A percentile compares a stretch with the other conserved stretches of the same genome.
phyloP scores from a whole-genome alignment of 2,797 vertebrate genomes.

The Anomalospiza imberbis region DNA sequence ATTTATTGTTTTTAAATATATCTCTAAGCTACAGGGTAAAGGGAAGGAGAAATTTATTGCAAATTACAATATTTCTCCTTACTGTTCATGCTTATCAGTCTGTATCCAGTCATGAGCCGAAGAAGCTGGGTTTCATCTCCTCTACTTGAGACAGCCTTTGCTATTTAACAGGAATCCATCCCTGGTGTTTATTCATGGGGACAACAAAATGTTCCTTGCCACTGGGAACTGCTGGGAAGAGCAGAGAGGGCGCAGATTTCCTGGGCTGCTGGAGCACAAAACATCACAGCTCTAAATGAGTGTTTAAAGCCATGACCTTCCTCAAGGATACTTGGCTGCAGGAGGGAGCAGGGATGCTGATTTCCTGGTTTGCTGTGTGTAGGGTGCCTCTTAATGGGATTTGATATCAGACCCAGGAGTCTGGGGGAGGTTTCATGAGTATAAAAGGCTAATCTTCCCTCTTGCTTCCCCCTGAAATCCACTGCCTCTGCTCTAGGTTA shows the following conservation, averaged over 20 bases:
- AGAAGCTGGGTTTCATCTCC: neutral
- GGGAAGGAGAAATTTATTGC: neutral
- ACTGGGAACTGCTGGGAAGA: neutral
- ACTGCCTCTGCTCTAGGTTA: neutral
- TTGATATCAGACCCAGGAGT: neutral
- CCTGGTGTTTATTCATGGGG: neutral
- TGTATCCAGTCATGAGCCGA: neutral
- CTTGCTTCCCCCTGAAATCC: neutral
- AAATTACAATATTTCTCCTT: neutral
- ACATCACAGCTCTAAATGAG: neutral
- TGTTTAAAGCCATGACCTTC: neutral
- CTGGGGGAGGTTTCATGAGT: neutral
- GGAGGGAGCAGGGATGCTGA: neutral
- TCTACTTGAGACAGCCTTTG: neutral
- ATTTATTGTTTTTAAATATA: constrained; percentile 16
- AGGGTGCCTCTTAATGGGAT: neutral
- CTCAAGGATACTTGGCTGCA: neutral
- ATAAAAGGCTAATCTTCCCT: neutral
- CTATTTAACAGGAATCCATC: neutral
- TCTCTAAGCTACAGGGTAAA: neutral
- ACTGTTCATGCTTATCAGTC: neutral
- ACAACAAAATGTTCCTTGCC: neutral
- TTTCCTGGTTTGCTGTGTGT: neutral
- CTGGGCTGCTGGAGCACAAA: neutral
- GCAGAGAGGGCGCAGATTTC: neutral